Percentiles rank a stretch among this genome's conserved stretches.
phyloP scores from a whole-genome alignment of 2,888 invertebrate genomes.

The Leptinotarsa haldemani region DNA sequence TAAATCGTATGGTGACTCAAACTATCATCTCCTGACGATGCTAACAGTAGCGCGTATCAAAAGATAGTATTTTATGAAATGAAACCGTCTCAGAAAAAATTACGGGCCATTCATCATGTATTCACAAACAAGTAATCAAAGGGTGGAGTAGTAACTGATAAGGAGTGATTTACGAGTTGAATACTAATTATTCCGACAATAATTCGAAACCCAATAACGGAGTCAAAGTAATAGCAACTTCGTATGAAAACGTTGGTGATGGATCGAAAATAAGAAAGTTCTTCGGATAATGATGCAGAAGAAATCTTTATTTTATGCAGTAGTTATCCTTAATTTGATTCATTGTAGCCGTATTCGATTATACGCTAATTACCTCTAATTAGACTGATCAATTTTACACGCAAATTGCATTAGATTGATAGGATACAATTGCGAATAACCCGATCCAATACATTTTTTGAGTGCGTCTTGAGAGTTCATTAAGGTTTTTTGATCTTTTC shows the following conservation, averaged over 20 bases:
- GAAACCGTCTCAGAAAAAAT: not conserved
- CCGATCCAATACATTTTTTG: constrained; percentile 12
- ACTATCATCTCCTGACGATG: too few relatives aligned
- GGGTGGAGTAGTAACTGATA: constrained; percentile 13
- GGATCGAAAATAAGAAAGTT: constrained; percentile 36
- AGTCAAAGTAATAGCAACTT: constrained; percentile 41
- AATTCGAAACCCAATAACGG: constrained; percentile 22
- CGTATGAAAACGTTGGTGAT: constrained; percentile 41
- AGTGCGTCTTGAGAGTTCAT: constrained; percentile 5
- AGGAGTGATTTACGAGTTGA: constrained; percentile 28
- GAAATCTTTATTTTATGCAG: constrained; percentile 36
- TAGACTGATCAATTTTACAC: constrained; percentile 36
- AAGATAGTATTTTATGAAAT: too few relatives aligned
- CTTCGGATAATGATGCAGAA: constrained; percentile 38
- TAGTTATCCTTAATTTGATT: constrained; percentile 37
- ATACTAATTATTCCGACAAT: constrained; percentile 18
- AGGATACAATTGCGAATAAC: constrained; percentile 17
- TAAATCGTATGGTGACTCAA: too few relatives aligned
- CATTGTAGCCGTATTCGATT: constrained; percentile 24
- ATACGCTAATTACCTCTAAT: constrained; percentile 35
- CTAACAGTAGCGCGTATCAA: too few relatives aligned
- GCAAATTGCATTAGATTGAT: constrained; percentile 34
- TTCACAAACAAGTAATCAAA: constrained; percentile 11
- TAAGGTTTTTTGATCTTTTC: constrained; percentile 1
- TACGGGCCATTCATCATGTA: not conserved